phyloP scores from a whole-genome alignment of 2,888 invertebrate genomes.

The Caenorhabditis japonica region DNA sequence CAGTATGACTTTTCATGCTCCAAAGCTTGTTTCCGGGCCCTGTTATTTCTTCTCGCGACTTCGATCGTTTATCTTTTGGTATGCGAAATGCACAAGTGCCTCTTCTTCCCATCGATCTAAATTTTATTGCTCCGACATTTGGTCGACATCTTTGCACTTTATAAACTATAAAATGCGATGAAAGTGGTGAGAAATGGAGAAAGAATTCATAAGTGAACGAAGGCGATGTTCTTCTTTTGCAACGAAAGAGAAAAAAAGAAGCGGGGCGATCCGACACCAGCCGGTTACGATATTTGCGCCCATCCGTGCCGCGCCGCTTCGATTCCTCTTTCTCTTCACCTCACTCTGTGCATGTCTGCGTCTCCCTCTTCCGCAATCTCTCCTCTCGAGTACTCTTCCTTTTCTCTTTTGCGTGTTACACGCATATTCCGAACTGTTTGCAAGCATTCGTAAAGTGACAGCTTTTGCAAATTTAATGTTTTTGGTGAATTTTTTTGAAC shows the following conservation, averaged over 20 bases:
- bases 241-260: conserved; percentile 21
- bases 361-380: conserved; percentile 29
- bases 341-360: conserved; percentile 25
- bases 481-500: not conserved
- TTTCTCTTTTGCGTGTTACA: conserved; percentile 25
- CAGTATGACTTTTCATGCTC: conserved; percentile 10
- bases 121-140: conserved; percentile 45
- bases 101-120: conserved; percentile 9
- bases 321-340: conserved; percentile 34
- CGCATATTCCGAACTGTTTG: conserved; percentile 34
- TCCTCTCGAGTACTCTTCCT: conserved; percentile 34
- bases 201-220: conserved; percentile 5
- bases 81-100: conserved; percentile 19
- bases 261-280: conserved; percentile 27
- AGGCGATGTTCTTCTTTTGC: conserved; percentile 33
- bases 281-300: conserved; percentile 51
- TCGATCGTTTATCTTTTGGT: not conserved
- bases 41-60: too few relatives aligned
- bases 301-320: conserved; percentile 11
- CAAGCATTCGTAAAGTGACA: conserved; percentile 21
- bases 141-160: conserved; percentile 34
- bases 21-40: too few relatives aligned
- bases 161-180: conserved; percentile 49
- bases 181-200: conserved; percentile 46
- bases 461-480: too few relatives aligned